Base-by-base conservation (phyloP, 2,888 invertebrate species). In the Horisme vitalbata region DNA sequence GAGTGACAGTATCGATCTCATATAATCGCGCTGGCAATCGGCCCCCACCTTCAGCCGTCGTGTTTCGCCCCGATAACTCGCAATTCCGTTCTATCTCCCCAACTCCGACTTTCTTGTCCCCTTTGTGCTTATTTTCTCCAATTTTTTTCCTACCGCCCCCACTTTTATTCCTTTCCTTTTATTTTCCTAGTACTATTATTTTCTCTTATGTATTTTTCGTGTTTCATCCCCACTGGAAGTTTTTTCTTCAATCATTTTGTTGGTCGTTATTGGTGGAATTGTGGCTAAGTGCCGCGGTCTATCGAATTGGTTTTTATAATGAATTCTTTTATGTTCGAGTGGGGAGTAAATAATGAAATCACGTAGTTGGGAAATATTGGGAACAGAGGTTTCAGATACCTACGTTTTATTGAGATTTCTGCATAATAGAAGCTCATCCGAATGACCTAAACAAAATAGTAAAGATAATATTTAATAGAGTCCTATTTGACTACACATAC, bases 21-120 rank as follows among this genome's bases (percentile, higher is more conserved):
- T 71, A 81, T 84, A 84, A 85, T 83, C 84, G 80, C 77, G 72
- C 71, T 72, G 68, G 71, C 77, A 69, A 77, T 68, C 75, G 73
- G 58, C 82, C 68, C 83, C 85, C 72, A 75, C 83, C 85, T 39
- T 79, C 77, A 68, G 35, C 41, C 68, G 78, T 74, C 77, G 72
- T 72, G 74, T 74, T 65, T 75, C 86, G 85, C 87, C 81, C 82
- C 87, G 85, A 86, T 87, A 84, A 79, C 88, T 87, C 79, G 50
- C 89, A 85, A 90, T 89, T 85, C 83, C 88, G 81, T 83, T 85
- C 86, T 90, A 89, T 90, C 88, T 86, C 80, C 79, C 77, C 75
- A 69, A 67, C 70, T 70, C 73, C 78, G 78, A 80, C 81, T 82
- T 81, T 80, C 82, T 79, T 82, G 75, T 82, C 83, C 82, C 84